Conservation (phyloP, 2,797 vertebrate genomes). For the Setipinna tenuifilis region DNA sequence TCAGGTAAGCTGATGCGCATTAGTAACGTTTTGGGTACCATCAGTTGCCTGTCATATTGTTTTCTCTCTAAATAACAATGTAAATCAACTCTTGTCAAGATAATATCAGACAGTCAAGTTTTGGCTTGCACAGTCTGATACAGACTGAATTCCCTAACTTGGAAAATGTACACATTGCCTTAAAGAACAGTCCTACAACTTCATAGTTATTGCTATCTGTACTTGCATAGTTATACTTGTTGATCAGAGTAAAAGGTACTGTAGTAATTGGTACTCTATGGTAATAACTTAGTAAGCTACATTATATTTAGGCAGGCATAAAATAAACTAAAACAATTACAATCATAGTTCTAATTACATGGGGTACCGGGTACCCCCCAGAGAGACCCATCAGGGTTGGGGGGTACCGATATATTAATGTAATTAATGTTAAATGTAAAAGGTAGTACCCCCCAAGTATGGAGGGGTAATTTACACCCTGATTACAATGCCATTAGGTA, state of each 20-base stretch:
- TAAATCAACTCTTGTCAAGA: neutral
- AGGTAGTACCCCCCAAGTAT: no score
- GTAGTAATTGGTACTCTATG: neutral
- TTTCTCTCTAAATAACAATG: neutral
- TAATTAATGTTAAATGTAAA: no score
- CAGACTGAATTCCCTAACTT: neutral
- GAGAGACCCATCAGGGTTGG: no score
- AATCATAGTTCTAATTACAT: no score
- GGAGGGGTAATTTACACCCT: neutral
- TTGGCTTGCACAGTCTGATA: neutral
- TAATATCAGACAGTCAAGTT: neutral
- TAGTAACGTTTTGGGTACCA: neutral
- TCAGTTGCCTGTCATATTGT: neutral
- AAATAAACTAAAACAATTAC: no score
- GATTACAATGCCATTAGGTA: neutral
- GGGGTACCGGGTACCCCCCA: no score
- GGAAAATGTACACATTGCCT: neutral
- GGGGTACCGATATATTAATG: no score
- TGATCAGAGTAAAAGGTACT: no score
- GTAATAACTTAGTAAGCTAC: neutral
- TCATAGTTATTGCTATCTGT: neutral
- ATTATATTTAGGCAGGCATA: no score
- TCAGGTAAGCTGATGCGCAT: constrained; percentile 66
- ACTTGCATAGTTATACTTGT: neutral
- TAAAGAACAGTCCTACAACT: neutral